Base-by-base conservation (phyloP, 2,888 invertebrate genomes). In the Colletes collaris region DNA sequence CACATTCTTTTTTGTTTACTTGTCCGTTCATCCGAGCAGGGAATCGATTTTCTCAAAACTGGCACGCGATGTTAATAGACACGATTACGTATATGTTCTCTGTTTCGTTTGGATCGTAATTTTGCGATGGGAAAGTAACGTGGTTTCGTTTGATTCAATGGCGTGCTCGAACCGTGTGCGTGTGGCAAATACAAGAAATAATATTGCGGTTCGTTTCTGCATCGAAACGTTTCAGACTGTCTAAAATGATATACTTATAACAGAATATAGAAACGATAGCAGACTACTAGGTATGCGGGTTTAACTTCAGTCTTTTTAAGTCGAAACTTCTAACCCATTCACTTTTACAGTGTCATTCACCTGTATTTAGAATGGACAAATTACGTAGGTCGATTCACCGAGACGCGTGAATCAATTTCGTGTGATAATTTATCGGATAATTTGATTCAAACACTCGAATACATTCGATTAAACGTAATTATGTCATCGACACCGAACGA, bases 401-500 rank as follows among this genome's bases (percentile, higher is more conserved):
- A 16, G 27, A 3, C 11, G 1, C 0, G 4, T 0, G 8, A 13
- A 11, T 46, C 27, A n/a, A 16, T n/a, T 72, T 10, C 8, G 5
- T 13, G 8, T 0, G n/a, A 19, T 16, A 49, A 35, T 67, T 46
- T 10, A 11, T 10, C 2, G 3, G 27, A 4, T 16, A 27, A 27
- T 56, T 71, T 11, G 0, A 63, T 66, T 56, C 10, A 13, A 71
- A 70, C 40, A 49, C 4, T 5, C 5, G 7, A 46, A 52, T 56
- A 40, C 10, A n/a, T 60, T 60, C 8, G 53, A 13, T 49, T 1
- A 46, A n/a, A 59, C 27, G n/a, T 44, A 67, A 67, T 79, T 79
- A 78, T 78, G 27, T 64, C 79, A 72, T 72, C 63, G 49, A 40
- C 19, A 55, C 13, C 7, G 46, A 27, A 50, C 53, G 10, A 7